phyloP scores from a whole-genome alignment of 2,113 vertebrate genomes.

The Uria aalge region DNA sequence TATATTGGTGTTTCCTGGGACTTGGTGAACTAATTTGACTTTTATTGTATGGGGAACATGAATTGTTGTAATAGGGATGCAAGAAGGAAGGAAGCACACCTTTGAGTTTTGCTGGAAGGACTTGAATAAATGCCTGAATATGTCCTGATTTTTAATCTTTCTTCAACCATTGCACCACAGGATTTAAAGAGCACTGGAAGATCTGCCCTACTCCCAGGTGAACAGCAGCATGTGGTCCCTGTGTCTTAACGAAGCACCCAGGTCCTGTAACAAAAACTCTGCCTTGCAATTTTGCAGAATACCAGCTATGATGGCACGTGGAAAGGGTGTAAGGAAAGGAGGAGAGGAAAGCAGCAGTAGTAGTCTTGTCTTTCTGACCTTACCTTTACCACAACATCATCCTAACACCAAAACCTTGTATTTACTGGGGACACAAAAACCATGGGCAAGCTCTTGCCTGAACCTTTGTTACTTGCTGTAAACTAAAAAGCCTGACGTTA shows the following conservation, averaged over 20 bases:
- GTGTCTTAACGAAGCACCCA: neutral
- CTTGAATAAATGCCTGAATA: neutral
- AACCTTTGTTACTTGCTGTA: neutral
- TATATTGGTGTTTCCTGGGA: neutral
- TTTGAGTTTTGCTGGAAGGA: neutral
- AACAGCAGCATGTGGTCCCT: fast-evolving
- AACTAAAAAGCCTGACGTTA: neutral
- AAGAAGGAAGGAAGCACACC: neutral
- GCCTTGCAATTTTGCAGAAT: neutral
- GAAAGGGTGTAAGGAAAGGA: neutral
- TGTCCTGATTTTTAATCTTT: neutral
- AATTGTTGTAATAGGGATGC: neutral
- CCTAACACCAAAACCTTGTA: neutral
- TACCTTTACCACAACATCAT: neutral
- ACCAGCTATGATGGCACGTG: fast-evolving
- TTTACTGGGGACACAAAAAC: neutral
- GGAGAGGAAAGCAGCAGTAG: neutral
- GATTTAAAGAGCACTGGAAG: neutral
- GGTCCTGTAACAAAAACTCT: neutral
- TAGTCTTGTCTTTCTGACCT: neutral
- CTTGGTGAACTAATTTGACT: neutral
- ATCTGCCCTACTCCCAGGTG: neutral
- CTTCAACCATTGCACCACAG: neutral
- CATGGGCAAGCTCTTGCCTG: neutral
- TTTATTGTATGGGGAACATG: neutral